Conservation (phyloP, 2,797 vertebrate genomes). For the Limosa lapponica region DNA sequence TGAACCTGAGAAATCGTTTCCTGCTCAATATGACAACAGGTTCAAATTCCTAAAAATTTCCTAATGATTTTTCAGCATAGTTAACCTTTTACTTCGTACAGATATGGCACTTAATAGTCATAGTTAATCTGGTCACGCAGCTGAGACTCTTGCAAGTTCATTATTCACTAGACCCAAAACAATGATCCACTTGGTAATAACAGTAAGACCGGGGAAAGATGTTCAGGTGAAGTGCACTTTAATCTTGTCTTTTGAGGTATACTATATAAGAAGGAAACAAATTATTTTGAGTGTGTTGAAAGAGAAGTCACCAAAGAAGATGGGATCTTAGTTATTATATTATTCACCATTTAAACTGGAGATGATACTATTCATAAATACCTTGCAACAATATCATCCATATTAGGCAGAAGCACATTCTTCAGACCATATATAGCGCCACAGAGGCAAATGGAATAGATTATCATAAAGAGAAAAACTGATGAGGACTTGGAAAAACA, state of each 20-base stretch:
- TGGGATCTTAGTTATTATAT: neutral
- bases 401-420: neutral
- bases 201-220: neutral
- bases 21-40: neutral
- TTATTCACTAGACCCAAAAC: neutral
- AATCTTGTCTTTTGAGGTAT: neutral
- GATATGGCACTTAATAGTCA: neutral
- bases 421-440: neutral
- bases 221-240: neutral
- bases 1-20: neutral
- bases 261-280: neutral
- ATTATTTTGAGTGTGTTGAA: neutral
- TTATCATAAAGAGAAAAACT: neutral
- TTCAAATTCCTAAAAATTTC: neutral
- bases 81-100: neutral
- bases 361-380: neutral
- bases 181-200: neutral
- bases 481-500: neutral
- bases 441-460: neutral
- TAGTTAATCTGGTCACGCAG: neutral
- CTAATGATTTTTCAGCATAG: neutral
- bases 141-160: neutral
- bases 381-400: neutral
- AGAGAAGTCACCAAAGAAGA: neutral
- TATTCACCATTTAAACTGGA: neutral